A percentile compares a stretch with the other conserved stretches of the same genome.
phyloP scores from a whole-genome alignment of 2,888 invertebrate genomes.

The Neoaliturus tenellus region DNA sequence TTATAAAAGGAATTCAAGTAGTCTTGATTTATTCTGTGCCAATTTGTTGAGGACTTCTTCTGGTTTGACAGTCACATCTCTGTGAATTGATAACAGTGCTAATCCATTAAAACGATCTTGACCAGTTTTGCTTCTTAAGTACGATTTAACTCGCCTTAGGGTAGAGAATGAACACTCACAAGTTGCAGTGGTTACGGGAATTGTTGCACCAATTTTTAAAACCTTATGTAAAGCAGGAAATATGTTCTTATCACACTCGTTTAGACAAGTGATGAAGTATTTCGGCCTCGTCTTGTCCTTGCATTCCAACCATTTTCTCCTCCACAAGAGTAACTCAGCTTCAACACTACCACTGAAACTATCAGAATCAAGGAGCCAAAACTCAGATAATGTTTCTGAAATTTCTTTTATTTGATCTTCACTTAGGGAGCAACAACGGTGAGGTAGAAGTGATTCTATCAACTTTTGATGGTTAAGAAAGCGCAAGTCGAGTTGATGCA shows the following conservation, averaged over 20 bases:
- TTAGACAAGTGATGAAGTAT: slow-evolving; percentile 1
- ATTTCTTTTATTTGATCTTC: neutral
- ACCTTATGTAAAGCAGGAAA: too few species aligned
- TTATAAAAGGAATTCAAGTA: too few species aligned
- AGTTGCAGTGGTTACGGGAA: too few species aligned
- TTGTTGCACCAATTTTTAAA: too few species aligned
- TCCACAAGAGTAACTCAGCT: slow-evolving; percentile 15
- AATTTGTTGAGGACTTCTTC: too few species aligned
- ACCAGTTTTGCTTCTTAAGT: too few species aligned
- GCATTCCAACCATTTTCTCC: slow-evolving; percentile 32
- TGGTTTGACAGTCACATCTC: too few species aligned
- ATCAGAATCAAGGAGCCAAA: slow-evolving; percentile 7
- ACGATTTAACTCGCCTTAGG: too few species aligned
- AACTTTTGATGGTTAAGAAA: slow-evolving; percentile 15
- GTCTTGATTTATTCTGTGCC: too few species aligned
- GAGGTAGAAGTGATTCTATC: neutral
- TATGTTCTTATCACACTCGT: slow-evolving; percentile 9
- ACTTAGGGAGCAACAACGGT: neutral
- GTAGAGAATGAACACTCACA: too few species aligned
- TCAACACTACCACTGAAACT: neutral
- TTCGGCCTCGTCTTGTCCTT: slow-evolving; percentile 9
- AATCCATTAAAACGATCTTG: too few species aligned
- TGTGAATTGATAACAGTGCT: too few species aligned
- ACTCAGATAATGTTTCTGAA: neutral
- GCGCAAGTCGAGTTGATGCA: neutral